Base-by-base conservation (phyloP, 1,140 invertebrate genomes). In the Olivierus martensii region DNA sequence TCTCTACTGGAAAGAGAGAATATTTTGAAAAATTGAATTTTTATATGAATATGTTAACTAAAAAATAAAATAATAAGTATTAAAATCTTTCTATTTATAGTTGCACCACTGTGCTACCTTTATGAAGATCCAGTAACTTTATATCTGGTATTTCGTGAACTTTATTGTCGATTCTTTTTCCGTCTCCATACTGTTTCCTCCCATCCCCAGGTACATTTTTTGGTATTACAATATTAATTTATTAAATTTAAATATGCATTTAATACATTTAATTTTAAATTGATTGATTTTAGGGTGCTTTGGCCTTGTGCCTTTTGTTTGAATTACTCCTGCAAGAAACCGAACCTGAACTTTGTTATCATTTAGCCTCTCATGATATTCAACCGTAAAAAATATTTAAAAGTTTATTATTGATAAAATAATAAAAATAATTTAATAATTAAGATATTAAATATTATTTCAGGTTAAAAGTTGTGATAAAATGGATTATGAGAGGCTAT, bases 401-500 rank as follows among this genome's bases (percentile, higher is more conserved):
- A 17, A 1, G 2, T 43, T 43, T 5, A 43, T 17, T 9, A 43
- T 12, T 12, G 38, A 39, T 39, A 12, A 39, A 12, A 39, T n/a
- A n/a, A n/a, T 39, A 39, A 39, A 39, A 39, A 43, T 1, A 4
- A 5, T 43, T 18, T 18, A 43, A 17, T 43, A 43, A 6, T 43
- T 9, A 18, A 43, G 41, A 43, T 22, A 6, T 22, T 5, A 18
- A 6, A 7, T 17, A 43, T 6, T 43, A 0, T 43, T 6, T 43
- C 59, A 87, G 86, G n/a, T 73, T 91, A 34, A 78, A 83, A 62
- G 79, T 95, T 17, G 87, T 91, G 3, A 91, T 95, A 65, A 93
- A 93, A 67, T 97, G 92, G 92, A 68, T 97, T 10, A 92, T 95
- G 77, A 74, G 89, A 56, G 89, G 84, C 2, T 97, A 94, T 66